These are phyloP conservation scores for Eurosta solidaginis DNA, from an alignment of 1,140 invertebrate genomes.

Conservation along the genomic window DNA sequence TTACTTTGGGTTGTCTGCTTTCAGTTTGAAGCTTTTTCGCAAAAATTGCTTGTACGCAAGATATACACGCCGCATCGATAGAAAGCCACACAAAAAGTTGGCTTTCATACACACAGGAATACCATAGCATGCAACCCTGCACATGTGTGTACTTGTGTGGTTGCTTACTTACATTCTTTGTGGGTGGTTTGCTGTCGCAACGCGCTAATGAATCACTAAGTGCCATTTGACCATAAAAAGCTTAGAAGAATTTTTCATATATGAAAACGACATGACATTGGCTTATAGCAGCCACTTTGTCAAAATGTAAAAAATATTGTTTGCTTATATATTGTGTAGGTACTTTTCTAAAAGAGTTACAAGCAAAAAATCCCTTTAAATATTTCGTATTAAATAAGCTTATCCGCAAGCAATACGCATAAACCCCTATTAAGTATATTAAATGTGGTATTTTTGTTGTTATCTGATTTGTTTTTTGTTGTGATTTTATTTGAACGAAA, in stretches of 20 bases:
- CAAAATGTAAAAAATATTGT: neutral
- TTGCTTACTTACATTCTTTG: too few species aligned
- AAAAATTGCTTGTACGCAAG: neutral
- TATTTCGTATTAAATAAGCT: neutral
- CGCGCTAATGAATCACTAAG: slow-evolving; percentile 23
- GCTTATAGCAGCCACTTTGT: neutral
- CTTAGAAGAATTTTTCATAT: neutral
- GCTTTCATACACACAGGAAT: too few species aligned
- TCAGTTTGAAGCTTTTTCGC: slow-evolving; percentile 24
- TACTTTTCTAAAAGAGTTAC: neutral
- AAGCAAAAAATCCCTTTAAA: neutral
- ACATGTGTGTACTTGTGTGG: neutral
- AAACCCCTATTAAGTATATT: too few species aligned
- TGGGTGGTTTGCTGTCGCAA: too few species aligned
- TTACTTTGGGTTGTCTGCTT: slow-evolving; percentile 23
- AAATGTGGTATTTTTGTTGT: too few species aligned
- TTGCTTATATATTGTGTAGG: neutral
- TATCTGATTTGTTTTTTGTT: too few species aligned
- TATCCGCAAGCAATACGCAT: neutral
- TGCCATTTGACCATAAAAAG: neutral
- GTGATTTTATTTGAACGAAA: too few species aligned
- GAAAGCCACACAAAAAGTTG: too few species aligned
- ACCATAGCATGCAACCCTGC: neutral
- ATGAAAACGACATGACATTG: neutral
- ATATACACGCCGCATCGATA: too few species aligned